These are phyloP conservation scores for Plectus sambesii DNA, from an alignment of 1,140 invertebrate genomes.

Conservation along the genomic window DNA sequence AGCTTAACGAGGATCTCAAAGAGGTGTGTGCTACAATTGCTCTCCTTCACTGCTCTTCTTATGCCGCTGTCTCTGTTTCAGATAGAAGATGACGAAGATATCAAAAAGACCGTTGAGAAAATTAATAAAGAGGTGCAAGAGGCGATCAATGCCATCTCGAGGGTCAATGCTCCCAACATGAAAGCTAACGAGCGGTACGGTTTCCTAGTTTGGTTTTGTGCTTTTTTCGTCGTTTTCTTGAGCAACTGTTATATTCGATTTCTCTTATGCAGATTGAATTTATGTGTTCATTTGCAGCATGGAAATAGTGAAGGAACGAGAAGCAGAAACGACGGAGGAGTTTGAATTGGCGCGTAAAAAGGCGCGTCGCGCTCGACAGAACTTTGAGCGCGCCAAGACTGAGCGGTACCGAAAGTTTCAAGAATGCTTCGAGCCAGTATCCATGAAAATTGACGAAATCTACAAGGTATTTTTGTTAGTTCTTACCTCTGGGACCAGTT, in stretches of 20 bases:
- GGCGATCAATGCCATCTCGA: conserved; percentile 71
- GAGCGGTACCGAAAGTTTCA: conserved; percentile 84
- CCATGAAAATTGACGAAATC: conserved; percentile 91
- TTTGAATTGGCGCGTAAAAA: conserved; percentile 83
- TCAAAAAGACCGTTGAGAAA: conserved; percentile 71
- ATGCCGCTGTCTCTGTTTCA: conserved; percentile 2
- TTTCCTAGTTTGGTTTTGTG: conserved; percentile 2
- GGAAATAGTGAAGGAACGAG: conserved; percentile 80
- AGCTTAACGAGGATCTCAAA: conserved; percentile 63
- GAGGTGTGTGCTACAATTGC: conserved; percentile 51
- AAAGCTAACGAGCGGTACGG: conserved; percentile 57
- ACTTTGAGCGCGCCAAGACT: conserved; percentile 88
- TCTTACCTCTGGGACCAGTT: not conserved
- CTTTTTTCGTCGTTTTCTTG: conserved; percentile 7
- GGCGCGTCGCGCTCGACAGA: conserved; percentile 82
- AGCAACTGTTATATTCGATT: conserved; percentile 1
- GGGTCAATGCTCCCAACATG: conserved; percentile 95
- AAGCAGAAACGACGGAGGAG: conserved; percentile 88
- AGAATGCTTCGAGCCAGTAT: conserved; percentile 92
- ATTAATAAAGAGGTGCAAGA: conserved; percentile 72
- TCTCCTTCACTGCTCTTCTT: conserved; percentile 1
- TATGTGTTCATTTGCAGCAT: conserved; percentile 59
- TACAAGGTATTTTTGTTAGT: conserved; percentile 66
- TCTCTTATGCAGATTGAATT: conserved; percentile 14
- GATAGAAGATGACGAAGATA: conserved; percentile 57